A percentile compares a stretch with the other conserved stretches of the same genome.
These are phyloP conservation scores for Holacanthus passer DNA, from an alignment of 2,113 vertebrate genomes.

Conservation along the genomic window DNA sequence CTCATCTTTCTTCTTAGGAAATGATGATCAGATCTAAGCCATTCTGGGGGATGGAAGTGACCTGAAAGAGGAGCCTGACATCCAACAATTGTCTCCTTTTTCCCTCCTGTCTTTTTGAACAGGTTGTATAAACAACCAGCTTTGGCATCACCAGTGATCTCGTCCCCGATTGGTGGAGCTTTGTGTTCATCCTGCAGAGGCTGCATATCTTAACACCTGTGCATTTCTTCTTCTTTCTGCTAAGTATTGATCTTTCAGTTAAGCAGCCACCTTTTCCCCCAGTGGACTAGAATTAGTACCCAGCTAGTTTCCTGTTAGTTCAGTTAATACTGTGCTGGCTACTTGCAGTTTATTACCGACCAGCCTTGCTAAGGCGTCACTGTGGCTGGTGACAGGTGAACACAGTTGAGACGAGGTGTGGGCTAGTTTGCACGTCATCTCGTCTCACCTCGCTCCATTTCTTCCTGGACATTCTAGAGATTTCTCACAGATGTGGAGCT, in stretches of 20 bases:
- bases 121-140: neutral
- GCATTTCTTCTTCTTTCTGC: too few species aligned
- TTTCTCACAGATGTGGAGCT: neutral
- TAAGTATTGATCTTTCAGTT: neutral
- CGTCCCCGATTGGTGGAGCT: neutral
- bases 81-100: neutral
- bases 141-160: neutral
- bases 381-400: neutral
- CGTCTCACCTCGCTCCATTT: too few species aligned
- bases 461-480: neutral
- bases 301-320: neutral
- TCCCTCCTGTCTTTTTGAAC: neutral
- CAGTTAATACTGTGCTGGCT: neutral
- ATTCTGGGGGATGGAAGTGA: neutral
- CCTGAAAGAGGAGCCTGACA: neutral
- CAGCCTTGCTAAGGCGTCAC: neutral
- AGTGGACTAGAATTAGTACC: neutral
- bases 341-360: neutral
- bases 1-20: neutral
- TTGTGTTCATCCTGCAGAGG: neutral
- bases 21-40: neutral
- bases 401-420: too few species aligned
- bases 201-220: too few species aligned
- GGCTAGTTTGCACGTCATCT: neutral
- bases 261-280: neutral